Evolutionary conservation across 1,140 invertebrate genomes (phyloP), one percentile per base, ranked within the genome.

Genomic region (Adelges cooleyi): DNA sequence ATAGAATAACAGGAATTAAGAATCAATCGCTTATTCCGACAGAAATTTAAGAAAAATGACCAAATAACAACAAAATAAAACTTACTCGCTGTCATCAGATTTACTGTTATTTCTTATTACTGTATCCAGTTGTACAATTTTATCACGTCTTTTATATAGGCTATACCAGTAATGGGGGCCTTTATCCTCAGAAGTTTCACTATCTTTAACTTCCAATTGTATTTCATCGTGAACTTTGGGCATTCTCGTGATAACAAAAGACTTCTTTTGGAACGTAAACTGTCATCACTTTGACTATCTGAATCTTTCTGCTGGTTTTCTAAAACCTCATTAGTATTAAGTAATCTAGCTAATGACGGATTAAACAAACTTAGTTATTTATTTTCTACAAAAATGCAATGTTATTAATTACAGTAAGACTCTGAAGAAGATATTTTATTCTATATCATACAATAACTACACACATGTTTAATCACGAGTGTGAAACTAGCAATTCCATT

Each of bases 271-370:
- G 56, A 62, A 22, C 56, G 56, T 33, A 62, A 6, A 44, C 40
- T 62, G 46, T 62, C 56, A 62, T 62, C 56, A 48, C 56, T 62
- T 62, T 48, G 56, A n/a, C 56, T 62, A n/a, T 62, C 56, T 20
- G 56, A 62, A 62, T 62, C 56, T 62, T 42, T 62, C 17, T 62
- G 56, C 3, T 46, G 56, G 46, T 62, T 62, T 15, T 62, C 56
- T 13, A 42, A 48, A 27, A 15, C 8, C 29, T 62, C 25, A 29
- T n/a, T n/a, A n/a, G n/a, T n/a, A n/a, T n/a, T n/a, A n/a, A n/a
- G n/a, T n/a, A n/a, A n/a, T n/a, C n/a, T n/a, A n/a, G n/a, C n/a
- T n/a, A n/a, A n/a, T n/a, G n/a, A n/a, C n/a, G n/a, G n/a, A n/a
- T n/a, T n/a, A n/a, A n/a, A n/a, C n/a, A n/a, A n/a, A n/a, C n/a